Evolutionary conservation across 2,797 vertebrate species (phyloP).

Genomic region (Rhadinocentrus ornatus): DNA sequence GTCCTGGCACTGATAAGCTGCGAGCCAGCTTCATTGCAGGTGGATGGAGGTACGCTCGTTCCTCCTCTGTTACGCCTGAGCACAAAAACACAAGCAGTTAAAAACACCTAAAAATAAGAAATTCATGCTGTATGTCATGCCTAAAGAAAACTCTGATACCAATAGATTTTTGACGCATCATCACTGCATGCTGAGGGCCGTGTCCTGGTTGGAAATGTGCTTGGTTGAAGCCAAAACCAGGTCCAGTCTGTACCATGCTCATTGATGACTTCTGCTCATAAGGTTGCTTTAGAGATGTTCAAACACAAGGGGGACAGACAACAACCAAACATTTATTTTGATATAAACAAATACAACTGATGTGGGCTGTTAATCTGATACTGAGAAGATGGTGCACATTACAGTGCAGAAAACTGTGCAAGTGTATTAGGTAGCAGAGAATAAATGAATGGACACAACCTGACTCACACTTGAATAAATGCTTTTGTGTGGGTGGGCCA

Average conservation of each 20-base stretch:
- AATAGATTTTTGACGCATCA: constrained; percentile 94
- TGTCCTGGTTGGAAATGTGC: constrained; percentile 89
- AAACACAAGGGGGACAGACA: constrained; percentile 30
- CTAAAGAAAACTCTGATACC: constrained; percentile 76
- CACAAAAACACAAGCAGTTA: constrained; percentile 32
- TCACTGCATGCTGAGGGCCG: constrained; percentile 86
- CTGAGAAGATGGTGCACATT: constrained; percentile 30
- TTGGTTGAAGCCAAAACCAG: constrained; percentile 88
- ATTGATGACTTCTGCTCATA: constrained; percentile 88
- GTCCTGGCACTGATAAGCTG: constrained; percentile 92
- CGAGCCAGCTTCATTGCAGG: constrained; percentile 92
- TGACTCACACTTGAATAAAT: constrained; percentile 66
- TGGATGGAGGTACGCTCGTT: constrained; percentile 89
- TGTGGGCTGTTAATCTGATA: constrained; percentile 25
- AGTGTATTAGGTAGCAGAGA: constrained; percentile 42
- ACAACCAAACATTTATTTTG: constrained; percentile 28
- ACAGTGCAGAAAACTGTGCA: constrained; percentile 16
- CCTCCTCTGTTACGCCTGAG: constrained; percentile 90
- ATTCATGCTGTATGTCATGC: not conserved
- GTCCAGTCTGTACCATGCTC: constrained; percentile 76
- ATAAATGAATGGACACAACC: constrained; percentile 63
- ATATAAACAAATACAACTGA: constrained; percentile 28
- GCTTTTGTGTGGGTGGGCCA: constrained; percentile 64
- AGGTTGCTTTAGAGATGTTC: constrained; percentile 75
- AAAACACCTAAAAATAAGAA: constrained; percentile 5